These are phyloP conservation scores for Drosophila lacteicornis DNA, from an alignment of 1,140 invertebrate species.

Conservation along the genomic window DNA sequence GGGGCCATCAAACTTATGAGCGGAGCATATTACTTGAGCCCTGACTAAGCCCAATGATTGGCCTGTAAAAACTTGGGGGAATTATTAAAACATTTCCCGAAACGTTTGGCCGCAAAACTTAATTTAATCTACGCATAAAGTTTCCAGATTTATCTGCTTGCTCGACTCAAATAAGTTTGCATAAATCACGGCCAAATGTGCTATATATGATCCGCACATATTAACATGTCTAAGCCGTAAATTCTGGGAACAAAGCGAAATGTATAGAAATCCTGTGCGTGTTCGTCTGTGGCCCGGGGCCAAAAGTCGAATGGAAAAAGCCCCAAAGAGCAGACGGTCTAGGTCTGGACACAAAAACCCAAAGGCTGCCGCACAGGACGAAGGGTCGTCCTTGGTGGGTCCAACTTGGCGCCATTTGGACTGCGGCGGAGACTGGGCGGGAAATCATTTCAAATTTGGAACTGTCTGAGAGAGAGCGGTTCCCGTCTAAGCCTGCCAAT, in stretches of 20 bases:
- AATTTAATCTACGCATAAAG: slow-evolving; percentile 38
- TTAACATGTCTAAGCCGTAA: slow-evolving; percentile 70
- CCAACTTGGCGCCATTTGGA: slow-evolving; percentile 17
- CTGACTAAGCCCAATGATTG: slow-evolving; percentile 10
- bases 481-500: slow-evolving; percentile 27
- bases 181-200: slow-evolving; percentile 66
- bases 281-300: slow-evolving; percentile 30
- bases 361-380: background rate
- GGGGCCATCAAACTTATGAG: slow-evolving; percentile 4
- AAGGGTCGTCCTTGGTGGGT: background rate
- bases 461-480: slow-evolving; percentile 3
- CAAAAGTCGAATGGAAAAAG: slow-evolving; percentile 25
- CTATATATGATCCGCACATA: slow-evolving; percentile 56
- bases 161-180: slow-evolving; percentile 52
- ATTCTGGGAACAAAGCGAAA: slow-evolving; percentile 49
- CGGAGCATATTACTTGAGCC: slow-evolving; percentile 1
- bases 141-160: slow-evolving; percentile 48
- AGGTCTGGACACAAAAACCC: slow-evolving; percentile 2
- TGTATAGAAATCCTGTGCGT: slow-evolving; percentile 40
- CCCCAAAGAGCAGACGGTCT: slow-evolving; percentile 19
- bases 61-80: slow-evolving; percentile 14
- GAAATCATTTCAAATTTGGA: slow-evolving; percentile 41
- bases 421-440: slow-evolving; percentile 9
- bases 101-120: slow-evolving; percentile 6
- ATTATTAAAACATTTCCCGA: slow-evolving; percentile 30